phyloP scores from a whole-genome alignment of 2,888 invertebrate genomes.

The Onchidella celtica region DNA sequence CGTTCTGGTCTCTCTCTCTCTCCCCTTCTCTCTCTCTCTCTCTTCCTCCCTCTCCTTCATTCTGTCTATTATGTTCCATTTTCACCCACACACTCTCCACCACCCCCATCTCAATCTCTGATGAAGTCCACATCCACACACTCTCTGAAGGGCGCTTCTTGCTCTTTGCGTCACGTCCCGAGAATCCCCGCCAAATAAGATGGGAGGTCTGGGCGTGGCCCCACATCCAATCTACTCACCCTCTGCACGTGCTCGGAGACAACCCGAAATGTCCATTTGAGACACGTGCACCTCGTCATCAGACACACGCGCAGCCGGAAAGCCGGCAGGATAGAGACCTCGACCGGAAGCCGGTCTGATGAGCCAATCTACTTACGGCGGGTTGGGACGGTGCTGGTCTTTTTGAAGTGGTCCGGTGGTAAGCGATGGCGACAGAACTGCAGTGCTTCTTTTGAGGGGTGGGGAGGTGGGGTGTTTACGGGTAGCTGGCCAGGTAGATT shows the following conservation, averaged over 20 bases:
- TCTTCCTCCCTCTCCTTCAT: background rate
- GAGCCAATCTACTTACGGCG: constrained; percentile 45
- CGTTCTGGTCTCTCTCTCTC: background rate
- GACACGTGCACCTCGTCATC: constrained; percentile 38
- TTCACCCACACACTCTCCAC: background rate
- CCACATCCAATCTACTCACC: constrained; percentile 31
- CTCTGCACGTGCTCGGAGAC: constrained; percentile 18
- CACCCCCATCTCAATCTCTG: background rate
- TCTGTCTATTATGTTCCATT: background rate
- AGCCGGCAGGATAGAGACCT: constrained; percentile 26
- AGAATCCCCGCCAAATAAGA: constrained; percentile 18
- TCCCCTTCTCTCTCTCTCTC: background rate
- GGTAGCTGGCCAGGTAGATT: background rate
- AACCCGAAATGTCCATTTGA: constrained; percentile 44
- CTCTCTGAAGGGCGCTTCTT: background rate
- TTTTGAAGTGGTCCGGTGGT: background rate
- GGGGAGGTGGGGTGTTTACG: background rate
- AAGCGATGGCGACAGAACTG: too few relatives aligned
- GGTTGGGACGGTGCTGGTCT: constrained; percentile 2
- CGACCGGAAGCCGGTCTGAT: constrained; percentile 34
- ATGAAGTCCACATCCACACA: background rate
- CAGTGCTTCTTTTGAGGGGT: background rate
- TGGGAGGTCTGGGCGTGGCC: constrained; percentile 35
- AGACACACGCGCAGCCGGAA: constrained; percentile 38
- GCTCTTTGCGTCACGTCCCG: constrained; percentile 25